A percentile compares a stretch with the other conserved stretches of the same genome.
Evolutionary conservation across 2,888 invertebrate genomes (phyloP).

Genomic region (Holacanthella duospinosa): DNA sequence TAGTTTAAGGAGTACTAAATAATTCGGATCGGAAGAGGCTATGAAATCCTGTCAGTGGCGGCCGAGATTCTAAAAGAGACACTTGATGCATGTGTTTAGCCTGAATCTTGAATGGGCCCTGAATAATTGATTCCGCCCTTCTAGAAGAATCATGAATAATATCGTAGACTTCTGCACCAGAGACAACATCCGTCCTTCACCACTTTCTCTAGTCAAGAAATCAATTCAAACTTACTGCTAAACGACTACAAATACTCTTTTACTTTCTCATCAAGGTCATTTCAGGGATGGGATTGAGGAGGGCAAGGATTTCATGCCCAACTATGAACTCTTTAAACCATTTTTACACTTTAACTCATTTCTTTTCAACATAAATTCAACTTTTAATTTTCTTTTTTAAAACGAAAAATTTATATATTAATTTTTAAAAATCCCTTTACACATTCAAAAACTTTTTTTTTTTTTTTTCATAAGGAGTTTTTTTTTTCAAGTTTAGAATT

Average conservation of each 20-base stretch:
- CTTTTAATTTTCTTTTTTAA: neutral
- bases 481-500: too few relatives aligned
- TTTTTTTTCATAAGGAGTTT: too few relatives aligned
- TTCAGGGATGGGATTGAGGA: too few relatives aligned
- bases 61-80: neutral
- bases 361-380: neutral
- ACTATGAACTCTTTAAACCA: neutral
- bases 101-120: slow-evolving; percentile 1
- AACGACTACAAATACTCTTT: neutral
- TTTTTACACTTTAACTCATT: neutral
- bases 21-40: neutral
- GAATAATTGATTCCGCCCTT: neutral
- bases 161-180: neutral
- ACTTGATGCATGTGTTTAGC: slow-evolving; percentile 2
- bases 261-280: neutral
- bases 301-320: too few relatives aligned
- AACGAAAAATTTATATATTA: too few relatives aligned
- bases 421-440: too few relatives aligned
- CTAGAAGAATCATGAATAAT: slow-evolving; percentile 1
- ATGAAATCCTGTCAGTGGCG: neutral
- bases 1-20: neutral
- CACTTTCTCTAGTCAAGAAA: neutral
- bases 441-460: too few relatives aligned
- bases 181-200: neutral
- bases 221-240: neutral